Conservation (phyloP, 2,113 vertebrate genomes). For the Morone chrysops region DNA sequence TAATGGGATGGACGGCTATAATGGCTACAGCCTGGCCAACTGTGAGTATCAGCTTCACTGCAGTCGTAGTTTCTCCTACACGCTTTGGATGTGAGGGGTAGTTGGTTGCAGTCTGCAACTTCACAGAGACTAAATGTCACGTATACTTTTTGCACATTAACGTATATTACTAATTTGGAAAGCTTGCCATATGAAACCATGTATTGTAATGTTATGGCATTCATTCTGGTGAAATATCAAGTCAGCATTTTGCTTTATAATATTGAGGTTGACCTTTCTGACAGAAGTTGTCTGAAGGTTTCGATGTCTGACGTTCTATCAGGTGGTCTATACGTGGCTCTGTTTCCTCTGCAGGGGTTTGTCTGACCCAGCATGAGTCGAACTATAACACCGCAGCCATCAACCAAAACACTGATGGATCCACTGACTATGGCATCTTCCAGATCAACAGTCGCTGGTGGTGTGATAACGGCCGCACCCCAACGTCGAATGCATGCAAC, state of each 20-base stretch:
- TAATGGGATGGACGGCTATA: constrained; percentile 37
- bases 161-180: too few species aligned
- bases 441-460: constrained; percentile 74
- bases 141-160: too few species aligned
- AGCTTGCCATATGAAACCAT: too few species aligned
- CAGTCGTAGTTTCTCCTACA: too few species aligned
- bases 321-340: not conserved
- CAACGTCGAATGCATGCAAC: not conserved
- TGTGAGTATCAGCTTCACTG: constrained; percentile 52
- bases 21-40: constrained; percentile 43
- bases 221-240: too few species aligned
- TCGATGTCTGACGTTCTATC: not conserved
- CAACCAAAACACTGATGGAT: constrained; percentile 47
- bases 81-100: too few species aligned
- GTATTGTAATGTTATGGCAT: too few species aligned
- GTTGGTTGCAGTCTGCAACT: too few species aligned
- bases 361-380: constrained; percentile 47
- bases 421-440: constrained; percentile 73
- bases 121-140: too few species aligned
- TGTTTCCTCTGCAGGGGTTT: constrained; percentile 61
- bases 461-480: constrained; percentile 3
- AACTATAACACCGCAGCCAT: not conserved
- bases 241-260: too few species aligned
- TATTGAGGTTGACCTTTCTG: too few species aligned
- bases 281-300: not conserved